Evolutionary conservation across 2,888 invertebrate genomes (phyloP), one percentile per base, ranked within the genome.

Genomic region (Watsonalla cultraria): DNA sequence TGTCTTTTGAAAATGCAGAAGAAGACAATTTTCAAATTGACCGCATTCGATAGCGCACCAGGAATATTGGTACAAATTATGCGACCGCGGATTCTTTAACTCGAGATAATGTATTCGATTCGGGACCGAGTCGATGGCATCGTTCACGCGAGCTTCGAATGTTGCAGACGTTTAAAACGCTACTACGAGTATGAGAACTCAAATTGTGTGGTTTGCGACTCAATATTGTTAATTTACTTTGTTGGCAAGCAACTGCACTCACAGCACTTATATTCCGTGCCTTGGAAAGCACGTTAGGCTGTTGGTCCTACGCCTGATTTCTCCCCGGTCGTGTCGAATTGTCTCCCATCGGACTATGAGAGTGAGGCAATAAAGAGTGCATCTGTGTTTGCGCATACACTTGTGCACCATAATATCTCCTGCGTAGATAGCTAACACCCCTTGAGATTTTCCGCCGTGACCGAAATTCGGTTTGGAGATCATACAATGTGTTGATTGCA

Each of bases 131-230:
- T 67, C 84, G 87, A 87, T 87, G 81, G 86, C 81, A 87, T 87
- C 87, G 84, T 86, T 86, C 87, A 86, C 86, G 86, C 84, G 83
- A 79, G 80, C 84, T 77, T 80, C 67, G 81, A 70, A 82, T 80
- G 76, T 82, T 77, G 65, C 63, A 62, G 69, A 70, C 70, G 58
- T 72, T 70, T 71, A 60, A 55, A 46, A 54, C 59, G 61, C 48
- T 75, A 82, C 80, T 66, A 67, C 55, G 54, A 57, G n/a, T 66
- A 24, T 24, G 24, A 55, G 5, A 62, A 63, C 65, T 68, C 71
- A 71, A 71, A 35, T 35, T 15, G 9, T 46, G 7, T 7, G n/a
- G 24, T 47, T 47, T 46, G 9, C 24, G 24, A 4, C n/a, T n/a
- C 24, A 24, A 24, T 24, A 2, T 24, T 24, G 24, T 24, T 24